phyloP scores from a whole-genome alignment of 1,140 invertebrate genomes.

The Planococcus citri region DNA sequence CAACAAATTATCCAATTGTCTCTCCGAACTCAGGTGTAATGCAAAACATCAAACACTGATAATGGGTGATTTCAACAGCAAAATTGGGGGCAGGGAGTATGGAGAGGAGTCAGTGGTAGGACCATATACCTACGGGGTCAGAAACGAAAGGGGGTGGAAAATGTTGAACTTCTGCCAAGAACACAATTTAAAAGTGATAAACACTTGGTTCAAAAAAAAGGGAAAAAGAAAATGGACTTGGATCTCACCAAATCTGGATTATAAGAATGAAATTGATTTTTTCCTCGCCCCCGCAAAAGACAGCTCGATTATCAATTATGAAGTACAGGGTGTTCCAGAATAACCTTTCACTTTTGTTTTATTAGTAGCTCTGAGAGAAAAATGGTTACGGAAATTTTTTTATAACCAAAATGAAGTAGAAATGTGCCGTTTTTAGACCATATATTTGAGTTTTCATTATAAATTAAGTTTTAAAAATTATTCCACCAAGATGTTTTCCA shows the following conservation, averaged over 20 bases:
- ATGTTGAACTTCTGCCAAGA: neutral
- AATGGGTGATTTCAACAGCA: constrained; percentile 20
- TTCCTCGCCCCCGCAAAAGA: neutral
- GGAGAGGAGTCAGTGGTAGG: neutral
- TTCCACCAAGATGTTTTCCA: no score
- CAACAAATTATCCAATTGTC: neutral
- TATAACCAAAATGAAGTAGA: no score
- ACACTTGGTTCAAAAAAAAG: constrained; percentile 15
- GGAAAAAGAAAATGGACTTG: neutral
- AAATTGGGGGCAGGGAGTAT: neutral
- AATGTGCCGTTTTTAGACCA: no score
- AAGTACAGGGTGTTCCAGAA: no score
- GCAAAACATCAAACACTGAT: neutral
- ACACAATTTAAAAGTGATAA: neutral
- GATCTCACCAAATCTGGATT: neutral
- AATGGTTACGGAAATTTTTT: no score
- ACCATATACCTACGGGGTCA: neutral
- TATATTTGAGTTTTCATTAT: no score
- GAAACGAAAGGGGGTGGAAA: neutral
- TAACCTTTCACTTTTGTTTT: no score
- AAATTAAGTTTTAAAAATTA: no score
- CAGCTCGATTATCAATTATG: neutral
- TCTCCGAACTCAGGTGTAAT: neutral
- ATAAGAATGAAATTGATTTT: constrained; percentile 18
- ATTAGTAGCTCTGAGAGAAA: no score